Evolutionary conservation across 2,113 vertebrate genomes (phyloP), one percentile per base, ranked within the genome.

Genomic region (Dipodomys ordii): DNA sequence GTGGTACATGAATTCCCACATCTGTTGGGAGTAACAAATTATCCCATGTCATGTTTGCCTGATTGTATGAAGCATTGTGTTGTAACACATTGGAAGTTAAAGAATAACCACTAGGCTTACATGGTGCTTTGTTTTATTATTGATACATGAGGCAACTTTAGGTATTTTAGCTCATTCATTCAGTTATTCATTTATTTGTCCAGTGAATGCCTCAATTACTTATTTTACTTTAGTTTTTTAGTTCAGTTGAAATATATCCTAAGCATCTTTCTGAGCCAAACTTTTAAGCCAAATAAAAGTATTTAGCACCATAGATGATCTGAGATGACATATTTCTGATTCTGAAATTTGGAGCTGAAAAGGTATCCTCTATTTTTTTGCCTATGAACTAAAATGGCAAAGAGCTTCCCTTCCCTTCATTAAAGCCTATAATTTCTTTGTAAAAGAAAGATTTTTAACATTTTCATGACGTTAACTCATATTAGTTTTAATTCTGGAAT

Each of bases 161-260:
- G 16, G 6, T 60, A 28, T 20, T 57, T 32, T 28, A 88, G 15
- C 0, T 39, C 28, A n/a, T 72, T 81, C 9, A 60, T 82, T 67
- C 10, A 65, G 32, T 76, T 15, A 65, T 46, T 81, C 18, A 46
- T n/a, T 44, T 3, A 12, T 67, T 23, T n/a, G 53, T 30, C n/a
- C 23, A 13, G 44, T 87, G 7, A 28, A 28, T 68, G 5, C 2
- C 32, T 23, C 7, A 73, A 46, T 39, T 84, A 19, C 30, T 80
- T 76, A 27, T 67, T 81, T 77, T 18, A 39, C 30, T 79, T 94
- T 25, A 30, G 62, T 81, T 95, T 90, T 69, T 90, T 1, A 88
- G 10, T 0, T 13, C 7, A 82, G 13, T 23, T 10, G 10, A 62
- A 92, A 93, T 35, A 67, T 71, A 83, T 65, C 35, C 60, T 27